Conservation (phyloP, 2,888 invertebrate genomes). For the Spodoptera exigua region DNA sequence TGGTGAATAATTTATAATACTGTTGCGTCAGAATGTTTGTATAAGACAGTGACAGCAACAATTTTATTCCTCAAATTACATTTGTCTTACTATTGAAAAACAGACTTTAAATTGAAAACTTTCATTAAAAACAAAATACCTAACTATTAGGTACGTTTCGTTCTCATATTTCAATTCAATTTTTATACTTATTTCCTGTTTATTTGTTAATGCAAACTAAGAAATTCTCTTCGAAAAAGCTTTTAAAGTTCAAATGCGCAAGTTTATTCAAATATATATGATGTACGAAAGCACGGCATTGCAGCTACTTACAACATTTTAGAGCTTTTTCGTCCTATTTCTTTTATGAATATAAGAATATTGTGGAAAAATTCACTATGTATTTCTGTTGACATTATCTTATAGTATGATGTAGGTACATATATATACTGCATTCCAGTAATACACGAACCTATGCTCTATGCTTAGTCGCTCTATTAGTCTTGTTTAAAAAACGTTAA, state of each 20-base stretch:
- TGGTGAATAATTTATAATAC: too few relatives aligned
- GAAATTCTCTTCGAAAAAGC: slow-evolving; percentile 7
- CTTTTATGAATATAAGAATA: slow-evolving; percentile 21
- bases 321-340: slow-evolving; percentile 5
- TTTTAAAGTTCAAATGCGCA: slow-evolving; percentile 22
- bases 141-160: background rate
- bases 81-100: too few relatives aligned
- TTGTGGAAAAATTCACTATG: background rate
- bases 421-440: too few relatives aligned
- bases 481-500: too few relatives aligned
- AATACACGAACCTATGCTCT: too few relatives aligned
- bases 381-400: slow-evolving; percentile 1
- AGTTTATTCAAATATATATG: slow-evolving; percentile 21
- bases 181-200: background rate
- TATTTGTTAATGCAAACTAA: background rate
- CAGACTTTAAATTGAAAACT: too few relatives aligned
- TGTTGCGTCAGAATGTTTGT: too few relatives aligned
- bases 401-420: too few relatives aligned
- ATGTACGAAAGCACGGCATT: background rate
- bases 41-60: too few relatives aligned
- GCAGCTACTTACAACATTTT: background rate
- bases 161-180: background rate
- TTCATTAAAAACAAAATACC: slow-evolving; percentile 2
- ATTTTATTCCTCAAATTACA: too few relatives aligned
- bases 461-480: too few relatives aligned